Percentiles rank a stretch among this genome's conserved stretches.
phyloP scores from a whole-genome alignment of 1,140 invertebrate genomes.

The Brachionus sp. region DNA sequence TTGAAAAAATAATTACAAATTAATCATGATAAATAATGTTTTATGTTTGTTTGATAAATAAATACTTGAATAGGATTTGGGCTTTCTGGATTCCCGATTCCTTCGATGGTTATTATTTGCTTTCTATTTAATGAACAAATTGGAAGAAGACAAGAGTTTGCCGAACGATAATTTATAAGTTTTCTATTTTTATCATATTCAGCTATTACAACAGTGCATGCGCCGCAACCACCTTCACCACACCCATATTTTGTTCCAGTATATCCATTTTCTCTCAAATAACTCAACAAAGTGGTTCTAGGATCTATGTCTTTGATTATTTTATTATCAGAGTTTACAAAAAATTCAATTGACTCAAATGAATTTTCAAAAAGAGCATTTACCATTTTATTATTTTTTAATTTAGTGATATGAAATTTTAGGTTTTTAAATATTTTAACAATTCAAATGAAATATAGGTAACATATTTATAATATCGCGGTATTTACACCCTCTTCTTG shows the following conservation, averaged over 20 bases:
- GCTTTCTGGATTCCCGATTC: conserved; percentile 21
- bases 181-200: conserved; percentile 12
- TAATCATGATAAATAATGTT: too few species aligned
- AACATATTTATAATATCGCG: background rate
- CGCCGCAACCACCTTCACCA: conserved; percentile 76
- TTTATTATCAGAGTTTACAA: conserved; percentile 31
- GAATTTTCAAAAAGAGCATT: background rate
- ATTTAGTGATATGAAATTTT: too few species aligned
- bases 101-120: conserved; percentile 44
- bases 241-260: conserved; percentile 70
- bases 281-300: background rate
- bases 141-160: conserved; percentile 19
- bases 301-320: background rate
- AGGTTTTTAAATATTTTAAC: background rate
- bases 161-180: conserved; percentile 25
- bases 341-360: conserved; percentile 13
- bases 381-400: background rate
- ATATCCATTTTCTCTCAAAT: conserved; percentile 17
- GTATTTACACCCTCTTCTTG: background rate
- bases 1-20: background rate
- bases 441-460: background rate
- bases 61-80: conserved; percentile 37
- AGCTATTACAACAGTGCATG: conserved; percentile 64
- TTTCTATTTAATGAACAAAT: background rate
- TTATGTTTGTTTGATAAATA: too few species aligned